Base-by-base conservation (phyloP, 1,140 invertebrate species). In the Hydropsyche tenuis region DNA sequence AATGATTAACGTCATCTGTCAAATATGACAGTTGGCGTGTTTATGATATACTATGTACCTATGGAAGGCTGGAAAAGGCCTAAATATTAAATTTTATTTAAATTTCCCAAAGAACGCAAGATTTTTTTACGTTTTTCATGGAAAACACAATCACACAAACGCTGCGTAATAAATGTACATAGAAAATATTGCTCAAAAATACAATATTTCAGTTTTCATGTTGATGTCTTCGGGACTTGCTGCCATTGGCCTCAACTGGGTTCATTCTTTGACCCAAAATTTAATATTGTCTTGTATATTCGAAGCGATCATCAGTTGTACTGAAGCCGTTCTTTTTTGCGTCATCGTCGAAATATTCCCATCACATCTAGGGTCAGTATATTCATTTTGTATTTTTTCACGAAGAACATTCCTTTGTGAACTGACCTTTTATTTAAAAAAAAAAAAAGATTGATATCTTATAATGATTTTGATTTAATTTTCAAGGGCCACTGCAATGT, bases 261-360 rank as follows among this genome's bases (percentile, higher is more conserved):
- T 89, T 16, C 79, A 82, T 3, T 87, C 82, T 48, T 81, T 83
- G 18, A 79, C 82, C 12, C 81, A 87, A 79, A 88, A 88, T 79
- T 78, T 89, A 42, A 78, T 86, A 23, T 78, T 88, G 42, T 87
- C 86, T 3, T 87, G 86, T 73, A 81, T 87, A 18, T 88, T 88
- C 74, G 86, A 88, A 79, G 84, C 87, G 22, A 83, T 87, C 72
- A 86, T 87, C 74, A 88, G 86, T 78, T 86, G 86, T 79, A 85
- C 86, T 0, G 86, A 87, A 77, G 84, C 86, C 1, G 85, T 87
- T n/a, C 80, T 88, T 7, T 87, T 88, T 79, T 88, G 87, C 73
- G 83, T 87, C 64, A 86, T 88, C 25, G 87, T 87, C 48, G 86
- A 88, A 76, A 83, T 88, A 75, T 88, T 88, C 78, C 86, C 82